Percentiles rank a stretch among this genome's conserved stretches.
phyloP scores from a whole-genome alignment of 2,888 invertebrate genomes.

The Agriopis leucophaearia region DNA sequence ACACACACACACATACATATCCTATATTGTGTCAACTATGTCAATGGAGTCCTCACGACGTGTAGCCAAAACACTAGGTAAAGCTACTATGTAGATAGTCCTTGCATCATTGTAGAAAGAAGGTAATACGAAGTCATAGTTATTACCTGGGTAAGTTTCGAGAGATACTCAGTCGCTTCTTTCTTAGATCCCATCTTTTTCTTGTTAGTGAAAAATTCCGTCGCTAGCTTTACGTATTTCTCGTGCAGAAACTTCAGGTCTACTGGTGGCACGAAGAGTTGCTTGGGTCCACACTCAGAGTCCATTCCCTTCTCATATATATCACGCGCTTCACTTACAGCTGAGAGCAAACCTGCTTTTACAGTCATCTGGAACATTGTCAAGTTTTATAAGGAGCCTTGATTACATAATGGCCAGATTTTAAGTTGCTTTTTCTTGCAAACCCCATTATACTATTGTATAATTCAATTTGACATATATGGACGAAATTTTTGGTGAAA shows the following conservation, averaged over 20 bases:
- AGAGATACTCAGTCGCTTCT: not conserved
- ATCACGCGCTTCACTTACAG: not conserved
- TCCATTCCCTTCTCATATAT: constrained; percentile 17
- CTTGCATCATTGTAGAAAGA: not conserved
- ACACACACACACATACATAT: too few relatives aligned
- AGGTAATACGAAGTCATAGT: not conserved
- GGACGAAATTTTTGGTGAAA: too few relatives aligned
- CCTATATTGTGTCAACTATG: not conserved
- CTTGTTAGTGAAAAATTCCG: not conserved
- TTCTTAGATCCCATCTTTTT: constrained; percentile 12
- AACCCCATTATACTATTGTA: too few relatives aligned
- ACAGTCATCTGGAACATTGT: constrained; percentile 6
- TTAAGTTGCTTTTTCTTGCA: too few relatives aligned
- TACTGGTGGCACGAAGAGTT: constrained; percentile 6
- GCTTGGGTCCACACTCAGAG: constrained; percentile 6
- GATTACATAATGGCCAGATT: not conserved
- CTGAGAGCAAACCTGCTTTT: constrained; percentile 9
- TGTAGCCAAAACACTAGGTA: too few relatives aligned
- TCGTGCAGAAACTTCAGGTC: constrained; percentile 13
- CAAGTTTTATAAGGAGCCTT: not conserved
- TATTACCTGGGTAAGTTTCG: constrained; percentile 5
- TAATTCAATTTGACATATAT: too few relatives aligned
- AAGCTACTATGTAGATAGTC: too few relatives aligned
- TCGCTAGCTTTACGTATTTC: constrained; percentile 2
- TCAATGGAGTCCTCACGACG: too few relatives aligned